Percentiles rank a stretch among this genome's conserved stretches.
phyloP scores from a whole-genome alignment of 1,140 invertebrate genomes.

The Procambarus clarkii region DNA sequence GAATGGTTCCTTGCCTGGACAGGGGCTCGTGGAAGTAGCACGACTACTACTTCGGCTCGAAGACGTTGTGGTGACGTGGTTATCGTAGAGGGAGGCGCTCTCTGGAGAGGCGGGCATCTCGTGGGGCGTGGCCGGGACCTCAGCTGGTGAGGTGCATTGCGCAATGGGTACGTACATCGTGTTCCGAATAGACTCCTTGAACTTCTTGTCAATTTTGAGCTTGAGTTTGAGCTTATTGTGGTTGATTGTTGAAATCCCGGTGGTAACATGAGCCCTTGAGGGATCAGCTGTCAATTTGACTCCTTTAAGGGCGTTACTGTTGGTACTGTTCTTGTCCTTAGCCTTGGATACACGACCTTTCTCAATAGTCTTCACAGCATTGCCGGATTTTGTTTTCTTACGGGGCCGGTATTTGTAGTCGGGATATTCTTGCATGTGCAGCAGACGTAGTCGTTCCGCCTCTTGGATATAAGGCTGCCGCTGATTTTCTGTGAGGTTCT shows the following conservation, averaged over 20 bases:
- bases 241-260: constrained; percentile 72
- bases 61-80: constrained; percentile 76
- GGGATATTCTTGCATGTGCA: constrained; percentile 97
- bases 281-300: constrained; percentile 72
- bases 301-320: constrained; percentile 64
- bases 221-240: constrained; percentile 79
- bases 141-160: constrained; percentile 82
- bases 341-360: constrained; percentile 77
- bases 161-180: constrained; percentile 77
- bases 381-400: constrained; percentile 84
- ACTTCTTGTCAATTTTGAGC: constrained; percentile 80
- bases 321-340: constrained; percentile 76
- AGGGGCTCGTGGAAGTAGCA: constrained; percentile 59
- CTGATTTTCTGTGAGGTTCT: constrained; percentile 88
- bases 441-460: constrained; percentile 90
- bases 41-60: constrained; percentile 64
- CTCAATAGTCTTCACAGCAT: constrained; percentile 71
- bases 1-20: constrained; percentile 68
- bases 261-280: constrained; percentile 44
- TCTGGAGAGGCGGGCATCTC: constrained; percentile 88
- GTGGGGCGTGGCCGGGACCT: constrained; percentile 87
- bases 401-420: constrained; percentile 98
- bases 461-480: constrained; percentile 95
- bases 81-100: constrained; percentile 87
- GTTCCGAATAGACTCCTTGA: constrained; percentile 78